Base-by-base conservation (phyloP, 2,888 invertebrate species). In the Sympetrum striolatum region DNA sequence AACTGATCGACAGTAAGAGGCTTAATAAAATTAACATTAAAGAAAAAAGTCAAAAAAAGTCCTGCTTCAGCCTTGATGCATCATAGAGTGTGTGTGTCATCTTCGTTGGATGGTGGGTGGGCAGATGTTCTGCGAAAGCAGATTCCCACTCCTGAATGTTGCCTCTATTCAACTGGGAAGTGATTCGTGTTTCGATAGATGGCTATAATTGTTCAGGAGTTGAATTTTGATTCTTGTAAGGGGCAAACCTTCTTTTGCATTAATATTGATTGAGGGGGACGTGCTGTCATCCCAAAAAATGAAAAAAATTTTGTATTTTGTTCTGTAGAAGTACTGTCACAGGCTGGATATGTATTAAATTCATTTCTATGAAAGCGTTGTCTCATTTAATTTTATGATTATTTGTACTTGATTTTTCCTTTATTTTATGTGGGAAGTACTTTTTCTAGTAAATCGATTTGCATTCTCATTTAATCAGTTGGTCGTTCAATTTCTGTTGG, bases 1-100 rank as follows among this genome's bases (percentile, higher is more conserved):
- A 94, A 98, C 98, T 93, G 98, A 98, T 95, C 98, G 98, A 95
- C 98, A 98, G 96, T 98, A 94, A 90, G 60, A 48, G 86, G 86
- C 86, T 86, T 86, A 86, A 86, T 86, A 86, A 86, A 86, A 86
- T 86, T 86, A 86, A 86, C 86, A 86, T 86, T 86, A 60, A 86
- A 86, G 60, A 86, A 86, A 86, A 86, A 86, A 60, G 86, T 60
- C 86, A 86, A 86, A 86, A 86, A 86, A 86, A 58, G 58, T 81
- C 81, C 90, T 90, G 90, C 90, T 90, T 90, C 90, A 90, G 90
- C 90, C 90, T 90, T 80, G 90, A 90, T 81, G 80, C 90, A 90
- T 80, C 90, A 90, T 90, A 90, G 90, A 53, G 80, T 80, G 79
- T 90, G 73, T 90, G 90, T 73, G 80, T 81, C 81, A 80, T 90